Evolutionary conservation across 2,113 vertebrate species (phyloP), one percentile per base, ranked within the genome.

Genomic region (Formicarius rufipectus): DNA sequence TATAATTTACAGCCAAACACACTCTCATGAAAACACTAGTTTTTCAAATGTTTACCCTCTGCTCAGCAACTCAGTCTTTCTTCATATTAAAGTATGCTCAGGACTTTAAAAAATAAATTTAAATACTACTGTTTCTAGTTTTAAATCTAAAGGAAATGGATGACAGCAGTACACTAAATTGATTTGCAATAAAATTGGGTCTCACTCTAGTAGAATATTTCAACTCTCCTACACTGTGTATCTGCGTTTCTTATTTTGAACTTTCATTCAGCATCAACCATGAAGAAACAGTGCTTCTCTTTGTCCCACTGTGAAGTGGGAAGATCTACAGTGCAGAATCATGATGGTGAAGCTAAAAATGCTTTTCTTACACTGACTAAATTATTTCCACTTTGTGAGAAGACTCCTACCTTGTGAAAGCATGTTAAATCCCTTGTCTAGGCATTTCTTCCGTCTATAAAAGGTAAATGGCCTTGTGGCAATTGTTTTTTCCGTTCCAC

Each of bases 101-200:
- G 67, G n/a, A 85, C 35, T 84, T 84, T 77, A 93, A 87, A 53
- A 96, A 80, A 50, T 33, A 87, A 12, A 15, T 90, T 96, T 91
- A 95, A 97, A 89, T 74, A 53, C 28, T 92, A 25, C 18, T 90
- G 33, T 33, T 89, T 24, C 56, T 86, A 47, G 22, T 87, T 95
- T 95, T 78, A 89, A 60, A 92, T 92, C 37, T 76, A 83, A 83
- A 93, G 7, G 6, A 76, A 85, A 37, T 21, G n/a, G 15, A 60
- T 84, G 37, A 96, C 44, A 86, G 72, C 10, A 91, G 69, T 67
- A 76, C 56, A 95, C 77, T 90, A 94, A 96, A 93, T 94, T 95
- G 95, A 94, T 77, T 93, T 95, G 56, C 75, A 95, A 86, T 79
- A 95, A 96, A 95, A 96, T 79, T 96, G 67, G 60, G 69, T 91